Percentiles rank a stretch among this genome's conserved stretches.
phyloP scores from a whole-genome alignment of 1,140 invertebrate genomes.

The Cecropterus lyciades region DNA sequence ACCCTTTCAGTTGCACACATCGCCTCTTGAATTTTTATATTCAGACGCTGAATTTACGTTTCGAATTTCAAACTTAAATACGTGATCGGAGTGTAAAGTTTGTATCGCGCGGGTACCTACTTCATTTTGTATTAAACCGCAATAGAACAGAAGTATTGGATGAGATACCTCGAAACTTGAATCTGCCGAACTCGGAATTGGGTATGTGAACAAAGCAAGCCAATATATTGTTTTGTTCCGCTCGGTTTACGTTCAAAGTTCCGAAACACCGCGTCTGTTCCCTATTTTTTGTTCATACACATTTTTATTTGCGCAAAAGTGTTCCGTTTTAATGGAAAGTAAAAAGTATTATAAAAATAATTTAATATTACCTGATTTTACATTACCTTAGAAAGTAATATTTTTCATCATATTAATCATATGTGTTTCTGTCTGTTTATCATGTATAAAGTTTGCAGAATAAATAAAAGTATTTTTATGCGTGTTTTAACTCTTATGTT shows the following conservation, averaged over 20 bases:
- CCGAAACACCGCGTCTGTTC: constrained; percentile 1
- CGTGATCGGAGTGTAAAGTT: constrained; percentile 63
- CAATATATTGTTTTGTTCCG: constrained; percentile 19
- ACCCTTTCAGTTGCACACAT: constrained; percentile 54
- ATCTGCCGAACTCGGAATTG: constrained; percentile 31
- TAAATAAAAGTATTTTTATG: no score
- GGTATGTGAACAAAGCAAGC: constrained; percentile 20
- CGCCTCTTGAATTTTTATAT: constrained; percentile 67
- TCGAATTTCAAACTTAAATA: constrained; percentile 67
- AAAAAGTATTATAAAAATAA: no score
- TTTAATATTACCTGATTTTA: no score
- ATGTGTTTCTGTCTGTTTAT: no score
- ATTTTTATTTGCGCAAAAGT: constrained; percentile 1
- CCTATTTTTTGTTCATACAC: background rate
- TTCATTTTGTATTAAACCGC: constrained; percentile 55
- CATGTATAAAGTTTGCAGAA: no score
- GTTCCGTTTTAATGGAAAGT: no score
- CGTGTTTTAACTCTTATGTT: background rate
- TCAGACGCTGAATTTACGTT: constrained; percentile 72
- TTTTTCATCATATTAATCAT: no score
- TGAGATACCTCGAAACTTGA: constrained; percentile 34
- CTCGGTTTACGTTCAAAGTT: constrained; percentile 10
- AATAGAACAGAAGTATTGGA: constrained; percentile 35
- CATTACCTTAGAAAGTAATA: no score
- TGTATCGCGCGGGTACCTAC: constrained; percentile 50